Evolutionary conservation across 2,113 vertebrate species (phyloP), one percentile per base, ranked within the genome.

Genomic region (Barbus barbus): DNA sequence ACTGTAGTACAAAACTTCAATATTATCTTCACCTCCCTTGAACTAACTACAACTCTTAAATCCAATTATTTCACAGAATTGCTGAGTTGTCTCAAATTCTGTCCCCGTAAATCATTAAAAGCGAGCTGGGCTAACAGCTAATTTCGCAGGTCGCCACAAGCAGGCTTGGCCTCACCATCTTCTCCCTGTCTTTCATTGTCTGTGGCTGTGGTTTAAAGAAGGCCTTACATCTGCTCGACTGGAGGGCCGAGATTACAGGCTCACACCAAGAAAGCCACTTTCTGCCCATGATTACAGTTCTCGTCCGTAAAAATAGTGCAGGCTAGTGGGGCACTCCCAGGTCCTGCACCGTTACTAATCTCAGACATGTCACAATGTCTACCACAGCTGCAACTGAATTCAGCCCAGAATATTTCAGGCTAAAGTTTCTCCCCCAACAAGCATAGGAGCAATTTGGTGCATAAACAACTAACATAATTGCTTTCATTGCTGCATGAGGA

Each of bases 271-370:
- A 87, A 86, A 87, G 88, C 92, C 92, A 89, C 90, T 91, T 83
- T 82, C 88, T 90, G 87, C 85, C 92, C 89, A 91, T 94, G 91
- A 94, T 95, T 94, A 93, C 88, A 93, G 92, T 87, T 85, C 89
- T 89, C 79, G 80, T 26, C 86, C 81, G 82, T 93, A 93, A 92
- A 93, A 94, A 93, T 94, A 95, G 92, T 67, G 5, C 73, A 4
- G 51, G 58, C 83, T 81, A 78, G 60, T n/a, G 13, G 69, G 83
- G 85, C 87, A 87, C 89, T 93, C 91, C 92, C 91, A 91, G 90
- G 88, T 88, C 80, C 89, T 65, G 82, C 82, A 87, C 85, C 83
- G 76, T 46, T 80, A 73, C 76, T 69, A 81, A 80, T 48, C 77
- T 79, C 48, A 63, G 67, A 12, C 67, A 53, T 71, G 74, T 14